A percentile compares a stretch with the other conserved stretches of the same genome.
Conservation (phyloP, 2,888 invertebrate species). For the Chromoteleia sp. region DNA sequence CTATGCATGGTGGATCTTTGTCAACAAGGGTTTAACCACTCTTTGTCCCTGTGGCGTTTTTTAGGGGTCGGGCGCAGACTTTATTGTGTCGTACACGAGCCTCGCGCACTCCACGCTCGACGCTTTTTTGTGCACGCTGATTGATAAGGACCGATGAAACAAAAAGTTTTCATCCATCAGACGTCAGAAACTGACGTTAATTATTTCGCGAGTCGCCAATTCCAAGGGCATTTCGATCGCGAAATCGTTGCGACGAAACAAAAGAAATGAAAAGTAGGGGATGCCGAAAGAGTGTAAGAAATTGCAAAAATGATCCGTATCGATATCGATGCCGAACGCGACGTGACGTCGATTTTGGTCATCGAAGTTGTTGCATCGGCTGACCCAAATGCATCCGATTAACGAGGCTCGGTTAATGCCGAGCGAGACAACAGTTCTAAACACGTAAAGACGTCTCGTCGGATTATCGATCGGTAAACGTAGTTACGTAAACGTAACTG, state of each 20-base stretch:
- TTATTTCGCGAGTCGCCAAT: slow-evolving; percentile 33
- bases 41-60: slow-evolving; percentile 78
- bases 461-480: slow-evolving; percentile 52
- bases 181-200: slow-evolving; percentile 34
- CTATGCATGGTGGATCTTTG: slow-evolving; percentile 77
- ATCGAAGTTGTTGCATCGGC: neutral
- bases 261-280: neutral
- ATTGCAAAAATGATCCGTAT: no score
- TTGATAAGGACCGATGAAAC: slow-evolving; percentile 61
- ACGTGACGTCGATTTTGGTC: neutral
- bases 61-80: slow-evolving; percentile 80
- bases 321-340: neutral
- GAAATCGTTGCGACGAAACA: neutral
- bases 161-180: slow-evolving; percentile 42
- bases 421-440: slow-evolving; percentile 35
- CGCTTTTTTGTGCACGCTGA: slow-evolving; percentile 72
- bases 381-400: slow-evolving; percentile 27
- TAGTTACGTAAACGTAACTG: slow-evolving; percentile 41
- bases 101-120: slow-evolving; percentile 73
- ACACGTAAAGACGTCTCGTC: slow-evolving; percentile 33
- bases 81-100: slow-evolving; percentile 79
- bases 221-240: neutral
- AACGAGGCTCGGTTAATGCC: slow-evolving; percentile 13
- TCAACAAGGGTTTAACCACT: slow-evolving; percentile 80
- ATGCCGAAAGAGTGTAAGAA: no score